Conservation (phyloP, 1,140 invertebrate genomes). For the Scylla paramamosain region DNA sequence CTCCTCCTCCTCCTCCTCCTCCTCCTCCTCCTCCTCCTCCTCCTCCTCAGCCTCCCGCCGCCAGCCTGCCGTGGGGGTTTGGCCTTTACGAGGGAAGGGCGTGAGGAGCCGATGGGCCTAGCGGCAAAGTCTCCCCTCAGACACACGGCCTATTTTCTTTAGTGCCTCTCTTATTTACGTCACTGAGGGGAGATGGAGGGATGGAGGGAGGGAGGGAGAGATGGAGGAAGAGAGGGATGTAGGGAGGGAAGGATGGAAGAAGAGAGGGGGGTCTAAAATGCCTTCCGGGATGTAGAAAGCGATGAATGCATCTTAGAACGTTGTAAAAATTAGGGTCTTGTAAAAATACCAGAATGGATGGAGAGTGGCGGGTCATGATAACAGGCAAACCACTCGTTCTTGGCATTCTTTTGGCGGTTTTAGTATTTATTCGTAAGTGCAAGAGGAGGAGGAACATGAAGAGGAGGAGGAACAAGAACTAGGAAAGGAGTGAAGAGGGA, state of each 20-base stretch:
- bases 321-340: too few relatives aligned
- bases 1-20: background rate
- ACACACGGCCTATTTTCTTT: constrained; percentile 56
- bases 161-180: constrained; percentile 15
- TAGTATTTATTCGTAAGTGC: too few relatives aligned
- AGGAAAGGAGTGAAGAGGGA: background rate
- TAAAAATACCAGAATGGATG: too few relatives aligned
- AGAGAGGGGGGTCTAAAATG: background rate
- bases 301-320: too few relatives aligned
- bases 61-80: background rate
- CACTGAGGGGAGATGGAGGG: background rate
- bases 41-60: background rate
- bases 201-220: background rate
- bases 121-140: constrained; percentile 35
- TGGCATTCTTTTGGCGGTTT: too few relatives aligned
- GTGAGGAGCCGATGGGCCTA: background rate
- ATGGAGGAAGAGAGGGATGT: background rate
- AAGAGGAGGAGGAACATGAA: background rate
- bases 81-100: background rate
- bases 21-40: background rate
- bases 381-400: too few relatives aligned
- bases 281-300: background rate
- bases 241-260: background rate
- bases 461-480: background rate
- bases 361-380: too few relatives aligned